Base-by-base conservation (phyloP, 2,113 vertebrate species). In the Rhinopomastus cyanomelas region DNA sequence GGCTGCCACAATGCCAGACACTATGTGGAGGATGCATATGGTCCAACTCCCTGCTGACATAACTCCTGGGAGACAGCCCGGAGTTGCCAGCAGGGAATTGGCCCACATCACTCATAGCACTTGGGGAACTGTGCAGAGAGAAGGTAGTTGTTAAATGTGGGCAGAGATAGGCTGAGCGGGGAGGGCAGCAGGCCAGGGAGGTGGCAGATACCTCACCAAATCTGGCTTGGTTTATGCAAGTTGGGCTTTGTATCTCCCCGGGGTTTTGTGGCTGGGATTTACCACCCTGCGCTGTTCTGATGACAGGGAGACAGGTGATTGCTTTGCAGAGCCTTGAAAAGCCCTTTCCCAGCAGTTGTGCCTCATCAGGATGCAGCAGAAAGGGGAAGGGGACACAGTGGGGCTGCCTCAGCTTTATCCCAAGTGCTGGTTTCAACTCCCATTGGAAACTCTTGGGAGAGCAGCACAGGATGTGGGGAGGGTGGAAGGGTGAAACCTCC, bases 131-230 rank as follows among this genome's bases (percentile, higher is more conserved):
- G 4, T 60, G 81, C 8, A 7, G 84, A 72, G 66, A 88, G 61
- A 32, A 85, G 92, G 26, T 94, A 96, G 95, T 93, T 93, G 87
- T 96, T 96, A 94, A 93, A 92, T 93, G 89, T 86, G 78, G 89
- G 92, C 71, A 76, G 89, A 95, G 91, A 96, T 93, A 96, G 94
- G 91, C 89, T 94, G 89, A 95, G 87, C 1, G 7, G 49, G 32
- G 59, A 95, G 74, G 94, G 94, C 84, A 95, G 62, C 42, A 93
- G 84, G 91, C 92, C 94, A 93, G 59, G 78, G 78, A 92, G 87
- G 94, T 94, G 78, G 94, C 91, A 92, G 87, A 85, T 75, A 89
- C 74, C 71, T 94, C 91, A 94, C 84, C 71, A 55, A 42, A 18
- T 55, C 74, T 95, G 92, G 87, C 84, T 87, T 79, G 59, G 81